These are phyloP conservation scores for Galaxea fascicularis DNA, from an alignment of 92 coral and sea anemone species.

Conservation along the genomic window DNA sequence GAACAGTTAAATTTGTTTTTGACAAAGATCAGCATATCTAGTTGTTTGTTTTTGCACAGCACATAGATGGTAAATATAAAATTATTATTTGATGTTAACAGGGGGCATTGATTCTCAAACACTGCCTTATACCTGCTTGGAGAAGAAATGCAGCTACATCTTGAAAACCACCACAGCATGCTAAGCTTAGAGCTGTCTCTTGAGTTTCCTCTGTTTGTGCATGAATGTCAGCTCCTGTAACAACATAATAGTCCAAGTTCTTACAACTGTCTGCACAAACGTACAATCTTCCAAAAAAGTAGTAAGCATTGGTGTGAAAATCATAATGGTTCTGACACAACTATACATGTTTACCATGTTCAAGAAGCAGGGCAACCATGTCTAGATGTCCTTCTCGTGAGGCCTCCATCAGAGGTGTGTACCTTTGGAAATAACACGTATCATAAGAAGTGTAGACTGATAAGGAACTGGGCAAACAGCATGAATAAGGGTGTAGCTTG, in stretches of 20 bases:
- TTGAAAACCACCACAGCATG: constrained; percentile 99
- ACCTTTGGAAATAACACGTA: constrained; percentile 55
- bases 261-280: background rate
- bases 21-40: no score
- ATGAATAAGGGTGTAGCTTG: background rate
- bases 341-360: constrained; percentile 70
- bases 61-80: no score
- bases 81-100: no score
- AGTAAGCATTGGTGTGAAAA: background rate
- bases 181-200: constrained; percentile 96
- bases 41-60: no score
- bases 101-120: background rate
- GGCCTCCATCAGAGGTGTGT: constrained; percentile 99
- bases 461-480: background rate
- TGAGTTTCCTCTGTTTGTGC: constrained; percentile 99
- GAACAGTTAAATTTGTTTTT: no score
- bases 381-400: constrained; percentile 98
- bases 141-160: constrained; percentile 98
- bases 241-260: background rate
- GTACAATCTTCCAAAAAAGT: background rate
- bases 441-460: background rate
- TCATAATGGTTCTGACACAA: background rate
- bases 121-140: constrained; percentile 75
- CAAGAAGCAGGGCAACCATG: constrained; percentile 94
- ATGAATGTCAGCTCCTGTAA: constrained; percentile 92